A percentile compares a stretch with the other conserved stretches of the same genome.
Conservation (phyloP, 1,140 invertebrate genomes). For the Pachyrhynchus sulphureomaculatus region DNA sequence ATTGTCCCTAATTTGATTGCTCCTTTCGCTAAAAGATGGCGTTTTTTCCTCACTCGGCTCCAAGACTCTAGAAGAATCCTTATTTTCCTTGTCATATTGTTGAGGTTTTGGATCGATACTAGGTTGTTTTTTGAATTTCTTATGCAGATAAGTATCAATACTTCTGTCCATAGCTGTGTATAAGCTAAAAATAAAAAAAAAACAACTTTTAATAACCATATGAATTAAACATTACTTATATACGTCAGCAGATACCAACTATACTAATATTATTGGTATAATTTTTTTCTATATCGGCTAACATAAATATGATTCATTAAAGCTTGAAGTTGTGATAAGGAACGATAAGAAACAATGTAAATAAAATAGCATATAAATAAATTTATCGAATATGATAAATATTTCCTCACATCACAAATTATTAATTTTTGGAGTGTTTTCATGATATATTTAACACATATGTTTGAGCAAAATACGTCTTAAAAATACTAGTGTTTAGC, state of each 20-base stretch:
- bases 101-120: slow-evolving; percentile 56
- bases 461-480: too few species aligned
- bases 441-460: too few species aligned
- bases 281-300: neutral
- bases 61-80: slow-evolving; percentile 35
- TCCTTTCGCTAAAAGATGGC: neutral
- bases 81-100: slow-evolving; percentile 40
- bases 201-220: neutral
- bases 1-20: slow-evolving; percentile 22
- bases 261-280: neutral
- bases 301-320: slow-evolving; percentile 12
- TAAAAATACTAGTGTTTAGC: too few species aligned
- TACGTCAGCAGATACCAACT: neutral
- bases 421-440: too few species aligned
- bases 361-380: slow-evolving; percentile 9
- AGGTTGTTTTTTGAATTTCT: slow-evolving; percentile 87
- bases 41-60: slow-evolving; percentile 48
- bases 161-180: slow-evolving; percentile 55
- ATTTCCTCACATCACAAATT: too few species aligned
- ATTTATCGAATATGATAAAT: neutral
- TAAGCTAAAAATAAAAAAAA: slow-evolving; percentile 38
- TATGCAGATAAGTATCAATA: slow-evolving; percentile 81
- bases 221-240: neutral
- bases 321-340: slow-evolving; percentile 1
- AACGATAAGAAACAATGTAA: slow-evolving; percentile 15